These are phyloP conservation scores for Schizothorax lantsangensis DNA, from an alignment of 2,797 vertebrate species.

Conservation along the genomic window DNA sequence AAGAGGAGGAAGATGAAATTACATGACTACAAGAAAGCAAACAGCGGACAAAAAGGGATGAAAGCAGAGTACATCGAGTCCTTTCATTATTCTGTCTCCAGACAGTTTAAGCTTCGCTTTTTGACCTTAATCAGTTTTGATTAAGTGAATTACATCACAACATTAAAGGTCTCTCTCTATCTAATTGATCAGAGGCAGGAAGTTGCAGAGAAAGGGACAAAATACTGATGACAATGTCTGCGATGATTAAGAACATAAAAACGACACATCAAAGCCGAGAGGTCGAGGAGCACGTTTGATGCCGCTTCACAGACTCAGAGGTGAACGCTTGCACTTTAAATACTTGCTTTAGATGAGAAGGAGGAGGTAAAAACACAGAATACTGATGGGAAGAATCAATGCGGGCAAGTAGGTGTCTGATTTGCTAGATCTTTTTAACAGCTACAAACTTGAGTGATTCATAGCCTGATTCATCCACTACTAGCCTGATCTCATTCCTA, in stretches of 20 bases:
- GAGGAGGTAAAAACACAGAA: not conserved
- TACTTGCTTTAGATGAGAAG: not conserved
- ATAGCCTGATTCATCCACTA: not conserved
- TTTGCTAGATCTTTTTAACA: not conserved
- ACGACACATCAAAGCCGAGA: constrained; percentile 43
- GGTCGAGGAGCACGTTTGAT: not conserved
- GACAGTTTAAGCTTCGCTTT: constrained; percentile 29
- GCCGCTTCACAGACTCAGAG: not conserved
- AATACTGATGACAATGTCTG: constrained; percentile 50
- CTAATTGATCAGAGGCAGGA: constrained; percentile 57
- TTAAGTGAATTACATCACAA: constrained; percentile 60
- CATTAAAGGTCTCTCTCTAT: constrained; percentile 43
- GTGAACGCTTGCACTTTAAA: constrained; percentile 17
- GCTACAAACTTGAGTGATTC: not conserved
- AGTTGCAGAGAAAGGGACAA: constrained; percentile 40
- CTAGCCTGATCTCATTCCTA: not conserved
- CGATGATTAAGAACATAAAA: constrained; percentile 45
- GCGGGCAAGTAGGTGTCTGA: not conserved
- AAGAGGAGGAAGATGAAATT: not conserved
- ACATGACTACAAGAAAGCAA: constrained; percentile 34
- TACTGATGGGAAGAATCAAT: not conserved
- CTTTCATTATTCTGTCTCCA: constrained; percentile 45
- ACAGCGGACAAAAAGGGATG: constrained; percentile 28
- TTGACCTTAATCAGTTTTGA: constrained; percentile 58
- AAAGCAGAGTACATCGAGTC: constrained; percentile 13